phyloP scores from a whole-genome alignment of 2,888 invertebrate genomes.

The Sphinx pinastri region DNA sequence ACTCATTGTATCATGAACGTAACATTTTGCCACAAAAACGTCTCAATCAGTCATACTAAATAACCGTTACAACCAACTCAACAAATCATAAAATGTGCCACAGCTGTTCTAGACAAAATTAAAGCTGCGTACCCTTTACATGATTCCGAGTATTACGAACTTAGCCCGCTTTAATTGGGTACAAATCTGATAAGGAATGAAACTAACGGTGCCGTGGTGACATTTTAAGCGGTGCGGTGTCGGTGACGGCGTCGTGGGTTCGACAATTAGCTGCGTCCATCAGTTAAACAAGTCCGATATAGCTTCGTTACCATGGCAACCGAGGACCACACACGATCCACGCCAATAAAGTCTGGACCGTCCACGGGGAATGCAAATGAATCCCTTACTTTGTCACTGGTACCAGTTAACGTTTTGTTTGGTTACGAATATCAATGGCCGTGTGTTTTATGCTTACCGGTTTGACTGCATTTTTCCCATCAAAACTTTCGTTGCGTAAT shows the following conservation, averaged over 20 bases:
- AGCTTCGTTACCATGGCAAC: conserved; percentile 67
- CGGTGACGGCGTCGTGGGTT: conserved; percentile 53
- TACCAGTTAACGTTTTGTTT: conserved; percentile 60
- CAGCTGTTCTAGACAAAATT: conserved; percentile 13
- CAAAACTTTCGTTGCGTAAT: neutral
- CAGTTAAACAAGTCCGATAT: conserved; percentile 62
- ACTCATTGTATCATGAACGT: too few relatives aligned
- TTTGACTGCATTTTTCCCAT: conserved; percentile 20
- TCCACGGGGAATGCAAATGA: conserved; percentile 63
- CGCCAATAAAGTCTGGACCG: conserved; percentile 50
- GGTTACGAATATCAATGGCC: conserved; percentile 43
- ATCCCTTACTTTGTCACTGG: conserved; percentile 60
- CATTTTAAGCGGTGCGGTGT: conserved; percentile 65
- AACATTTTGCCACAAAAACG: neutral
- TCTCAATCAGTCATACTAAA: neutral
- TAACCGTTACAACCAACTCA: conserved; percentile 1
- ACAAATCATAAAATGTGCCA: conserved; percentile 2
- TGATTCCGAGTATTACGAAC: conserved; percentile 40
- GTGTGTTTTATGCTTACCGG: conserved; percentile 32
- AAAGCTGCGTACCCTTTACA: conserved; percentile 27
- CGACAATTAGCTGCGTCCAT: conserved; percentile 78
- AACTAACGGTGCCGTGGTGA: conserved; percentile 62
- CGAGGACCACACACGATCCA: conserved; percentile 79
- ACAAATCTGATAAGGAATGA: conserved; percentile 53
- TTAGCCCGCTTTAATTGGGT: conserved; percentile 52